phyloP scores from a whole-genome alignment of 1,140 invertebrate genomes.

The Agrypnia vestita region DNA sequence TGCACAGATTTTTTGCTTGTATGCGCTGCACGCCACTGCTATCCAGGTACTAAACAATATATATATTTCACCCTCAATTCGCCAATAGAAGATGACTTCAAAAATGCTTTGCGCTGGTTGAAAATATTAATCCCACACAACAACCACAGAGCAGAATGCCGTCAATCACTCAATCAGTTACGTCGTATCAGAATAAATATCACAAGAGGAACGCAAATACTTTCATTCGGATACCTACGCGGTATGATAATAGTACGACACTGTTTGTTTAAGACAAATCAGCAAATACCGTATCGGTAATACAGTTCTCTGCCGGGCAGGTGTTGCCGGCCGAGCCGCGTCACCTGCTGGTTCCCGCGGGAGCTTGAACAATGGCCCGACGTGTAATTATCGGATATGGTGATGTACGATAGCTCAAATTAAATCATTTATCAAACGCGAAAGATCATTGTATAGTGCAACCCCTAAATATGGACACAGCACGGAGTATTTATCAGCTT shows the following conservation, averaged over 20 bases:
- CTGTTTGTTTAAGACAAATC: background rate
- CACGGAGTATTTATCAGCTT: too few relatives aligned
- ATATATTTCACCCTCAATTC: too few relatives aligned
- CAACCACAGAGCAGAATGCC: too few relatives aligned
- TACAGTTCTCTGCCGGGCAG: background rate
- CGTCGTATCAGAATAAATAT: background rate
- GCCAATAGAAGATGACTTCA: too few relatives aligned
- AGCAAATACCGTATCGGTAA: background rate
- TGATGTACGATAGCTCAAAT: conserved; percentile 7
- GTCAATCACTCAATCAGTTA: background rate
- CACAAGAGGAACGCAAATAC: background rate
- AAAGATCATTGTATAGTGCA: too few relatives aligned
- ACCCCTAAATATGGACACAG: too few relatives aligned
- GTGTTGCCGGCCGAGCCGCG: conserved; percentile 1
- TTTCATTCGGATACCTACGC: background rate
- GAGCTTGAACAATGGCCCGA: background rate
- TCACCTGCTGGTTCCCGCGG: conserved; percentile 18
- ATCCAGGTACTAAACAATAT: too few relatives aligned
- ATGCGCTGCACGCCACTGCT: too few relatives aligned
- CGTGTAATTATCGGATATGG: conserved; percentile 9
- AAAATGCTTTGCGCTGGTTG: too few relatives aligned
- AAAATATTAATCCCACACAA: too few relatives aligned
- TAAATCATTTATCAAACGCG: background rate
- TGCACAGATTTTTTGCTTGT: too few relatives aligned
- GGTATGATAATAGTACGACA: background rate